These are phyloP conservation scores for Macquaria australasica DNA, from an alignment of 2,113 vertebrate species.

Conservation along the genomic window DNA sequence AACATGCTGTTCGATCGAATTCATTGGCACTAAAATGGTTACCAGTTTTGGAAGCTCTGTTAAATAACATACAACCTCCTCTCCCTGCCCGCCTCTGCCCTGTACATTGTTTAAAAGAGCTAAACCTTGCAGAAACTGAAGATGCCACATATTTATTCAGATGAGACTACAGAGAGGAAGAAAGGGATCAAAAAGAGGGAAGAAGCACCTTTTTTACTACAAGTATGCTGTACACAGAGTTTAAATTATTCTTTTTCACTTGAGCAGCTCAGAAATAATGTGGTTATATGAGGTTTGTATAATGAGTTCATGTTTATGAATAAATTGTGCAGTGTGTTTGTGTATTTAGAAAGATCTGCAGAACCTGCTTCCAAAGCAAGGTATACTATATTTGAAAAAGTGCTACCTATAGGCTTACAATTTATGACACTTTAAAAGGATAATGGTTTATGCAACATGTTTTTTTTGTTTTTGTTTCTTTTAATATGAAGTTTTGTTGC, in stretches of 20 bases:
- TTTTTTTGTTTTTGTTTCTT: background rate
- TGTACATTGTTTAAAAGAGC: slow-evolving; percentile 43
- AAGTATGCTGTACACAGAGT: background rate
- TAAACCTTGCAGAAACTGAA: slow-evolving; percentile 45
- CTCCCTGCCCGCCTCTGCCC: slow-evolving; percentile 9
- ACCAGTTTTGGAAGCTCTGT: background rate
- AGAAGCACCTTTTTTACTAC: slow-evolving; percentile 18
- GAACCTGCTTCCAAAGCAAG: background rate
- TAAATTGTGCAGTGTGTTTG: slow-evolving; percentile 36
- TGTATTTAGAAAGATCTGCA: slow-evolving; percentile 13
- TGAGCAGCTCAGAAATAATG: slow-evolving; percentile 38
- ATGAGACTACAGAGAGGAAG: slow-evolving; percentile 34
- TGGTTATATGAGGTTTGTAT: slow-evolving; percentile 29
- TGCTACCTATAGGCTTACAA: background rate
- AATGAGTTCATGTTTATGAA: slow-evolving; percentile 66
- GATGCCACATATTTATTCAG: slow-evolving; percentile 61
- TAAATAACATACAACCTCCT: slow-evolving; percentile 12
- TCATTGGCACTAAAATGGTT: background rate
- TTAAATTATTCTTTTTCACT: slow-evolving; percentile 50
- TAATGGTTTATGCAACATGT: background rate
- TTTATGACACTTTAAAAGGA: background rate
- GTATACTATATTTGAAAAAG: background rate
- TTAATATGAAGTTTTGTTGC: background rate
- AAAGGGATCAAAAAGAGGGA: slow-evolving; percentile 32
- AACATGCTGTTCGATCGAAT: background rate